Percentiles rank a stretch among this genome's conserved stretches.
Conservation (phyloP, 2,113 vertebrate species). For the Alligator mississippiensis region DNA sequence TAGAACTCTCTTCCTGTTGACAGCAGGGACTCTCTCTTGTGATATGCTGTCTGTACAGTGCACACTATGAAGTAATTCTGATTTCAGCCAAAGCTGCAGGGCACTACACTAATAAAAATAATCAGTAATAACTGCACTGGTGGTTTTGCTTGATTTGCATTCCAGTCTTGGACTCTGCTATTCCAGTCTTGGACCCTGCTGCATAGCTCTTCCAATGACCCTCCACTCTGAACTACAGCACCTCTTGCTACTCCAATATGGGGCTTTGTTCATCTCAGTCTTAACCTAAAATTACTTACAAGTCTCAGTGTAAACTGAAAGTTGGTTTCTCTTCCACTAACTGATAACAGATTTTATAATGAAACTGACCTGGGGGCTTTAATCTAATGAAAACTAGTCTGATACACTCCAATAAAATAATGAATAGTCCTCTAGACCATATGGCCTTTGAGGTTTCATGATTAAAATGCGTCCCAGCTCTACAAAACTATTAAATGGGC, state of each 20-base stretch:
- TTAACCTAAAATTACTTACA: neutral
- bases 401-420: neutral
- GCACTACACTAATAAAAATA: neutral
- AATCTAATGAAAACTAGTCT: neutral
- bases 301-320: accelerated
- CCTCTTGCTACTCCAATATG: neutral
- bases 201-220: neutral
- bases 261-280: neutral
- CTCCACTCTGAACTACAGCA: neutral
- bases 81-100: neutral
- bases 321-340: neutral
- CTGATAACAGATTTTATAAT: neutral
- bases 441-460: too few relatives aligned
- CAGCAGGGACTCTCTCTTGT: neutral
- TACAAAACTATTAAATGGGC: neutral
- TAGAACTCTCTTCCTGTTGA: neutral
- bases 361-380: neutral
- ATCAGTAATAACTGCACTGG: neutral
- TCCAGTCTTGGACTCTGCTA: neutral
- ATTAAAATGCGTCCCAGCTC: neutral
- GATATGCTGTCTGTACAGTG: neutral
- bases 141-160: neutral
- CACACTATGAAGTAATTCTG: neutral
- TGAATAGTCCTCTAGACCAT: neutral
- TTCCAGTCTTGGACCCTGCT: neutral